A percentile compares a stretch with the other conserved stretches of the same genome.
Conservation (phyloP, 2,797 vertebrate species). For the Cynopterus sphinx region DNA sequence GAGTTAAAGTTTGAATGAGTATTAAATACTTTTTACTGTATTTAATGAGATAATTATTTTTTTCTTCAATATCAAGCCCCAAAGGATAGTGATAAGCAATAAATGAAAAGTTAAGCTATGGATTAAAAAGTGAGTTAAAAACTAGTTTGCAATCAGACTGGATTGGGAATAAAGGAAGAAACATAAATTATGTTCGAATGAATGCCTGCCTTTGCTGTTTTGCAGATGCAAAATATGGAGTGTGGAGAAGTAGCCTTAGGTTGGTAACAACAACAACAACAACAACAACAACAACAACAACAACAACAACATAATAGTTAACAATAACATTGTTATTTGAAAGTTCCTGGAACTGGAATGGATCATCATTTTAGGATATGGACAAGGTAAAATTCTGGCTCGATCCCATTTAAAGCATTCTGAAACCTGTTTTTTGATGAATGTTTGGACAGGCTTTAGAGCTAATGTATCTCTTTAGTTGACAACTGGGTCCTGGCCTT, state of each 20-base stretch:
- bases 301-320: neutral
- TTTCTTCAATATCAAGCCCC: neutral
- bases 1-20: conserved; percentile 34
- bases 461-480: conserved; percentile 10
- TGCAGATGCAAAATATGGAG: neutral
- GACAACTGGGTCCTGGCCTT: neutral
- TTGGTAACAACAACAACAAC: neutral
- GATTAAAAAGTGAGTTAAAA: neutral
- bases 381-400: conserved; percentile 51
- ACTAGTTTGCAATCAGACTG: neutral
- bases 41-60: conserved; percentile 28
- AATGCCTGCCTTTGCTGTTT: neutral
- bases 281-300: neutral
- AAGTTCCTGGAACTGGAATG: neutral
- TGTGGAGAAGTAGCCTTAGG: neutral
- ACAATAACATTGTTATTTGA: neutral
- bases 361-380: neutral
- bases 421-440: conserved; percentile 38
- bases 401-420: neutral
- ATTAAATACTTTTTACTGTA: neutral
- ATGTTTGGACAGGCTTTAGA: conserved; percentile 32
- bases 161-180: neutral
- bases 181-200: neutral
- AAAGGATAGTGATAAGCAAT: neutral
- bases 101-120: neutral